phyloP scores from a whole-genome alignment of 2,888 invertebrate species.

The Heliconius sara region DNA sequence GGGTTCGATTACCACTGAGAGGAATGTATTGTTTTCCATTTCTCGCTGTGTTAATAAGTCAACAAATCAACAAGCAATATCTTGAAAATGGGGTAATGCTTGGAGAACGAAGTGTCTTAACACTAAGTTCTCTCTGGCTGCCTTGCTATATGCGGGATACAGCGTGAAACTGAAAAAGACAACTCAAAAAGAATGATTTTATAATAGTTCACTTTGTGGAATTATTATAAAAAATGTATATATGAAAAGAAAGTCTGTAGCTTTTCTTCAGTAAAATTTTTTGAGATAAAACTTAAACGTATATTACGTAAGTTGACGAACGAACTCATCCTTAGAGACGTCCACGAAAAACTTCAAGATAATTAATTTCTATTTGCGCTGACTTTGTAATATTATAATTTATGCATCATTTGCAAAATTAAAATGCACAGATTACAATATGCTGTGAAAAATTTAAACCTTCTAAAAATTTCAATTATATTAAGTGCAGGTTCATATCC shows the following conservation, averaged over 20 bases:
- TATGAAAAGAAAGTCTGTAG: not conserved
- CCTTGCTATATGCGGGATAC: too few species aligned
- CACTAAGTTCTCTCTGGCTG: too few species aligned
- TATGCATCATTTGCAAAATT: slow-evolving; percentile 8
- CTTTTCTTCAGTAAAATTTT: not conserved
- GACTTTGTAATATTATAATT: slow-evolving; percentile 13
- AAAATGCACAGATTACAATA: not conserved
- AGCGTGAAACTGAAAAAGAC: too few species aligned
- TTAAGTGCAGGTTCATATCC: not conserved
- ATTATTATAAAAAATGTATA: too few species aligned
- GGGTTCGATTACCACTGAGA: too few species aligned
- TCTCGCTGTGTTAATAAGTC: too few species aligned
- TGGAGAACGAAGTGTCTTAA: too few species aligned
- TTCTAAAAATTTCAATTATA: not conserved
- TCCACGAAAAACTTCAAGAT: not conserved
- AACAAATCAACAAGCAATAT: too few species aligned
- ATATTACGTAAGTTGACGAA: not conserved
- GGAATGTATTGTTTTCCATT: too few species aligned
- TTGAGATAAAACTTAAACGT: not conserved
- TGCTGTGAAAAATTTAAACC: not conserved
- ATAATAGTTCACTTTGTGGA: too few species aligned
- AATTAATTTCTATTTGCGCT: slow-evolving; percentile 6
- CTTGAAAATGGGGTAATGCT: too few species aligned
- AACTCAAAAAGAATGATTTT: too few species aligned
- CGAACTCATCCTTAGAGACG: not conserved